Evolutionary conservation across 2,888 invertebrate species (phyloP), one percentile per base, ranked within the genome.

Genomic region (Oegoconia quadripuncta): DNA sequence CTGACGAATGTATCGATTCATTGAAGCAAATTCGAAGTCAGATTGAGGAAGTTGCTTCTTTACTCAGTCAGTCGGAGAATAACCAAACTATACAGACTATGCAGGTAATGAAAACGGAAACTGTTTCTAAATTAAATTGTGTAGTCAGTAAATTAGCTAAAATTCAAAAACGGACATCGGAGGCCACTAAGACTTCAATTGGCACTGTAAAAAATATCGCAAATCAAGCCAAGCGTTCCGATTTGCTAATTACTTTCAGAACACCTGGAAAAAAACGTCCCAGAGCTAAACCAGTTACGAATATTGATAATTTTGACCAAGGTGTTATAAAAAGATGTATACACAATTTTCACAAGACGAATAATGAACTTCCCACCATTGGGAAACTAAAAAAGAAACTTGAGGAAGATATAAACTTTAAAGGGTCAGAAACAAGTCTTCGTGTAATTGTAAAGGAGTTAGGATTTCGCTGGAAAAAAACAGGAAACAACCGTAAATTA

Each of bases 241-340:
- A 25, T 11, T 2, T 25, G 2, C n/a, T 6, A 9, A 16, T 15
- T 14, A n/a, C n/a, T 17, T 41, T 51, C 47, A 17, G 48, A 42
- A 37, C 37, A 17, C 37, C 25, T 8, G 31, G 37, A 3, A 16
- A 59, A 54, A 46, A 62, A 49, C 32, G 59, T 8, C 4, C 31
- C 0, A 42, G 55, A 37, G 18, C 36, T 14, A 57, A 53, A 37
- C 43, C 39, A 13, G 44, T 64, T 0, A 64, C 60, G 2, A 50
- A 35, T 1, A 50, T 61, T 3, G 58, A 62, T 23, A 49, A 36
- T 20, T 63, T 63, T 31, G 54, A 60, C 29, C 50, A 56, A 43
- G 49, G 54, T 3, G 56, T 61, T 0, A 58, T 65, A 14, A 64
- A 52, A 46, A 55, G 58, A 16, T 54, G 50, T 20, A 50, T 65